phyloP scores from a whole-genome alignment of 2,113 vertebrate species.

The Ia io region DNA sequence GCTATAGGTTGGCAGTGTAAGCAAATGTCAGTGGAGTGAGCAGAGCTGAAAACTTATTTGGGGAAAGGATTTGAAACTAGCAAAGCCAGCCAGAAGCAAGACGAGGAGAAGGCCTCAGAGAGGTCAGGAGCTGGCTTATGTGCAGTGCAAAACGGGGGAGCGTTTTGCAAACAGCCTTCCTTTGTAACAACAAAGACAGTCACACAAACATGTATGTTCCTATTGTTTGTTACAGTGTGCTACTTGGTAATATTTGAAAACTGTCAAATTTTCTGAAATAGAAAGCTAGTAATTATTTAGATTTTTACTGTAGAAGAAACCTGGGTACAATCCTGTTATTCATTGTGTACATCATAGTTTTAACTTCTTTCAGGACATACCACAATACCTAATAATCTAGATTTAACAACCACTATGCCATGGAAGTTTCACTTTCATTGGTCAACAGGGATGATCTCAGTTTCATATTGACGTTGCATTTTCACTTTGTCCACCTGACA shows the following conservation, averaged over 20 bases:
- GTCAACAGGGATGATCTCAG: neutral
- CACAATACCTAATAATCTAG: neutral
- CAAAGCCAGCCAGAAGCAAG: constrained; percentile 27
- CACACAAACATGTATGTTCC: neutral
- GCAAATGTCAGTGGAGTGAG: constrained; percentile 72
- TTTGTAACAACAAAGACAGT: neutral
- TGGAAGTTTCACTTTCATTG: neutral
- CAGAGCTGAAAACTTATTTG: constrained; percentile 37
- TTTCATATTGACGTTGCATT: neutral
- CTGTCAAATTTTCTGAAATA: neutral
- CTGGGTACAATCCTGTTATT: neutral
- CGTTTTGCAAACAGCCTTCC: neutral
- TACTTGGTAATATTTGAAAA: neutral
- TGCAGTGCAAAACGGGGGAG: neutral
- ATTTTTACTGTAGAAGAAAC: neutral
- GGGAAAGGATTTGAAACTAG: constrained; percentile 28
- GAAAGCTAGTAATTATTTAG: neutral
- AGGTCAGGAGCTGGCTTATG: constrained; percentile 38
- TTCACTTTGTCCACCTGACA: neutral
- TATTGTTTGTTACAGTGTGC: neutral
- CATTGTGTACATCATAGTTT: neutral
- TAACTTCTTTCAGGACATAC: neutral
- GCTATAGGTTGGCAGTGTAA: constrained; percentile 43
- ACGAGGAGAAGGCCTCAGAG: neutral
- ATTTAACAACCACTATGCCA: neutral